A percentile compares a stretch with the other conserved stretches of the same genome.
Evolutionary conservation across 2,797 vertebrate species (phyloP).

Genomic region (Cheirogaleus major): DNA sequence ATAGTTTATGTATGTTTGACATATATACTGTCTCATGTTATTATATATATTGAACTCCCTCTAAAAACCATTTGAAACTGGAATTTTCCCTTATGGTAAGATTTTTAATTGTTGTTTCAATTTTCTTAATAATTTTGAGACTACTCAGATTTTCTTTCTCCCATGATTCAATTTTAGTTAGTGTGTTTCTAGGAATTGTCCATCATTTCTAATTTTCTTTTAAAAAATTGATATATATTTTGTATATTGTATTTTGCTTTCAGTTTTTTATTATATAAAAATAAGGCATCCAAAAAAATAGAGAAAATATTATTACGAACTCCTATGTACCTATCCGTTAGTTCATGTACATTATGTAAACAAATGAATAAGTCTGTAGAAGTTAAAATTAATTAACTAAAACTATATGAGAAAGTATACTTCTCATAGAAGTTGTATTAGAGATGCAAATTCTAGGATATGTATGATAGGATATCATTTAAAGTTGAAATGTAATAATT

Average conservation of each 20-base stretch:
- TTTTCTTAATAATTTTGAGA: background rate
- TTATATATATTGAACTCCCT: background rate
- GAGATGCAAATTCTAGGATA: background rate
- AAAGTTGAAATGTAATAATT: background rate
- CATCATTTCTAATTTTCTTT: background rate
- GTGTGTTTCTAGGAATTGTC: background rate
- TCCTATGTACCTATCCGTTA: no score
- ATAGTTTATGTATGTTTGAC: background rate
- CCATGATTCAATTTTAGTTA: background rate
- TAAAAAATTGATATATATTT: background rate
- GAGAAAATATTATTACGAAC: background rate
- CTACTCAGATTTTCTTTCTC: background rate
- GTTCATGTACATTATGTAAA: background rate
- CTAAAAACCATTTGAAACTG: background rate
- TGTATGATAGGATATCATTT: background rate
- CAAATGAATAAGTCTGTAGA: background rate
- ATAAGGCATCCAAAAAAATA: background rate
- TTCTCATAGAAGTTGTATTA: background rate
- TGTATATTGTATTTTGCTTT: background rate
- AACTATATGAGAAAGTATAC: background rate
- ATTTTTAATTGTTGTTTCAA: background rate
- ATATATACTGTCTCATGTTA: background rate
- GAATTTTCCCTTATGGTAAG: background rate
- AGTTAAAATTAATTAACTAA: background rate
- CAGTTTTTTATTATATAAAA: background rate